Evolutionary conservation across 2,888 invertebrate genomes (phyloP).

Genomic region (Drosophila nigricruria): DNA sequence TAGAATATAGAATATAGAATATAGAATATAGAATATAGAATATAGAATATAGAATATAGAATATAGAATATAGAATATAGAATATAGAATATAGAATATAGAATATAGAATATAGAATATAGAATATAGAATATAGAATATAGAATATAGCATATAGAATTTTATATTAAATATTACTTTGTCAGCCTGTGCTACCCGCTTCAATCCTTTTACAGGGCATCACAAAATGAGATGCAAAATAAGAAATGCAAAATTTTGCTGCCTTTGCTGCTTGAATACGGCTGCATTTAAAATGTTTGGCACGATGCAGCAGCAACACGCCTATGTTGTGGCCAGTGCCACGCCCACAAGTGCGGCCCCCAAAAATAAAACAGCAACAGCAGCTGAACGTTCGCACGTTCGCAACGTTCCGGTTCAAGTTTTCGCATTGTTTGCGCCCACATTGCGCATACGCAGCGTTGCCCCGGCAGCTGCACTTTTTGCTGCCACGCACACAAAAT

Average conservation of each 20-base stretch:
- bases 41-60: neutral
- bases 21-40: neutral
- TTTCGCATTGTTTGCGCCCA: slow-evolving; percentile 13
- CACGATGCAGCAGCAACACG: slow-evolving; percentile 23
- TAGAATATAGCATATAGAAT: neutral
- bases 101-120: neutral
- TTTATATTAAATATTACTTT: too few relatives aligned
- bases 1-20: neutral
- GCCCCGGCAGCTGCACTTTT: slow-evolving; percentile 35
- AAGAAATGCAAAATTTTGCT: neutral
- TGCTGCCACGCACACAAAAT: slow-evolving; percentile 19
- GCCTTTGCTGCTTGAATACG: neutral
- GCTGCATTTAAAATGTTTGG: slow-evolving; percentile 33
- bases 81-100: neutral
- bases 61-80: neutral
- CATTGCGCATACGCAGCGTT: slow-evolving; percentile 59
- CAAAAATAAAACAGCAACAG: neutral
- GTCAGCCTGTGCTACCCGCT: neutral
- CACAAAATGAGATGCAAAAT: neutral
- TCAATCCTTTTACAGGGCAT: neutral
- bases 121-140: neutral
- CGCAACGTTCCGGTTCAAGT: neutral
- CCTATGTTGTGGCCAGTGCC: slow-evolving; percentile 15
- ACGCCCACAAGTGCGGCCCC: slow-evolving; percentile 8
- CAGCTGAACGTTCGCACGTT: slow-evolving; percentile 5